Percentiles rank a stretch among this genome's conserved stretches.
Conservation (phyloP, 2,113 vertebrate genomes). For the Tautogolabrus adspersus region DNA sequence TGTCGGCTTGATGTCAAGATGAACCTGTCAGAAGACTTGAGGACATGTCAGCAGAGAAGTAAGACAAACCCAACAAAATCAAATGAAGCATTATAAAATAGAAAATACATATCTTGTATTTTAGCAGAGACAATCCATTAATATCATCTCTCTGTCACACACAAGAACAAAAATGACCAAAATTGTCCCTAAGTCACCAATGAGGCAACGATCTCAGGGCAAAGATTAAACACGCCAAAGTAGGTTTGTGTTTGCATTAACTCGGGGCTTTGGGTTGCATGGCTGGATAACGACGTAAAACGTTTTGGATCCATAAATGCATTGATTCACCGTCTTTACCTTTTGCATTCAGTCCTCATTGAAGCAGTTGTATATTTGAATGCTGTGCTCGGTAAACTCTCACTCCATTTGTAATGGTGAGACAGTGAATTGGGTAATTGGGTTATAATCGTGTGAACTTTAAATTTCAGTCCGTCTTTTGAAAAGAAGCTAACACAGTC, state of each 20-base stretch:
- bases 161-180: not conserved
- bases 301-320: not conserved
- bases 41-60: slow-evolving; percentile 13
- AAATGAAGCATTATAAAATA: not conserved
- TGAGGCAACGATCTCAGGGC: not conserved
- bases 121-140: not conserved
- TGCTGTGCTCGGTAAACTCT: not conserved
- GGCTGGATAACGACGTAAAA: not conserved
- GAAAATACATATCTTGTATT: not conserved
- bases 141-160: not conserved
- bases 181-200: slow-evolving; percentile 4
- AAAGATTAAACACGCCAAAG: slow-evolving; percentile 33
- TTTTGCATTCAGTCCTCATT: slow-evolving; percentile 19
- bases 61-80: not conserved
- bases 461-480: not conserved
- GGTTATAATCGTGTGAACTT: slow-evolving; percentile 13
- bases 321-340: slow-evolving; percentile 1
- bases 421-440: not conserved
- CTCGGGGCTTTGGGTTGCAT: not conserved
- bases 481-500: not conserved
- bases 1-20: not conserved
- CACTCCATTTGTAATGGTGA: slow-evolving; percentile 2
- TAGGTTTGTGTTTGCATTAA: slow-evolving; percentile 34
- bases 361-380: not conserved
- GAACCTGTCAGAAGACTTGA: not conserved